These are phyloP conservation scores for Enoplosus armatus DNA, from an alignment of 2,797 vertebrate genomes.

Conservation along the genomic window DNA sequence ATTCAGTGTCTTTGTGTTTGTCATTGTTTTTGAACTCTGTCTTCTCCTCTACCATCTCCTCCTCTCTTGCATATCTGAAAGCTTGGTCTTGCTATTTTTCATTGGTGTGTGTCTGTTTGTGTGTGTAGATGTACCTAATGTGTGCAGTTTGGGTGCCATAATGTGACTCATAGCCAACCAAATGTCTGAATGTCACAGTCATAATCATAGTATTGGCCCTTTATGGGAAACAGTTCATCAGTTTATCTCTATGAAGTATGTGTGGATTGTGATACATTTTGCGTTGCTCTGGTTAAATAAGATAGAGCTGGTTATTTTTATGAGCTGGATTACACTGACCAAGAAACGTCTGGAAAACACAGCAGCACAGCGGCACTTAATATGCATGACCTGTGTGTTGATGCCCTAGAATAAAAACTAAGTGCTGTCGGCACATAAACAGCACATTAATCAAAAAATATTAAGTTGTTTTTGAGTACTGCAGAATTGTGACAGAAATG, in stretches of 20 bases:
- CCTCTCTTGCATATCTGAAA: not conserved
- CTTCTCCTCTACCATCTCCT: not conserved
- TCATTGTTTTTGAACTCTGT: not conserved
- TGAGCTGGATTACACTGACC: not conserved
- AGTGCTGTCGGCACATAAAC: slow-evolving; percentile 14
- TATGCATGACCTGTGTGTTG: slow-evolving; percentile 4
- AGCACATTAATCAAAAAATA: slow-evolving; percentile 2
- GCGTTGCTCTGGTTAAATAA: not conserved
- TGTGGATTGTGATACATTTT: not conserved
- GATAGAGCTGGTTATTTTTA: not conserved
- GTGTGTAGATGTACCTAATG: not conserved
- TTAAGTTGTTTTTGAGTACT: not conserved
- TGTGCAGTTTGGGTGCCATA: not conserved
- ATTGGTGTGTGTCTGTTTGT: not conserved
- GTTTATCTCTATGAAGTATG: not conserved
- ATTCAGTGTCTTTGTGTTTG: slow-evolving; percentile 12
- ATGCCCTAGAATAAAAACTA: not conserved
- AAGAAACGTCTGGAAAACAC: not conserved
- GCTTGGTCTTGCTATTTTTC: not conserved
- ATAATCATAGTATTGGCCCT: not conserved
- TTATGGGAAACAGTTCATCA: not conserved
- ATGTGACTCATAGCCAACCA: not conserved
- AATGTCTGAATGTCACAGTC: not conserved
- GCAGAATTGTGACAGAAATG: not conserved
- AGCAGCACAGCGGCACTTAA: not conserved